Evolutionary conservation across 2,113 vertebrate species (phyloP).

Genomic region (Chunga burmeisteri): DNA sequence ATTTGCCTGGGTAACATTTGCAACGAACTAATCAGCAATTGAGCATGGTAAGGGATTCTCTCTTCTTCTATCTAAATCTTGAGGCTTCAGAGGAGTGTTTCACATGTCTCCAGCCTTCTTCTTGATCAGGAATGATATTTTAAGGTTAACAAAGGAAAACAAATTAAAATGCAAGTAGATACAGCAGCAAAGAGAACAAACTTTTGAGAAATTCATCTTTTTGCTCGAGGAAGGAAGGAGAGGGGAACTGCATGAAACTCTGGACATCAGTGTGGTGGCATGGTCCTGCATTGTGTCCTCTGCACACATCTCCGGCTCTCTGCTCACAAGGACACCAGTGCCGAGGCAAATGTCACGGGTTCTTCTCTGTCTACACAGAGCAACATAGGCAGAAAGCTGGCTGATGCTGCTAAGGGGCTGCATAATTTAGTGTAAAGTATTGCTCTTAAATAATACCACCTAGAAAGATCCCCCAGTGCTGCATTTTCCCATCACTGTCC

Average conservation of each 20-base stretch:
- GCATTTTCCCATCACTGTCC: not conserved
- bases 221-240: not conserved
- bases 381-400: not conserved
- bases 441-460: not conserved
- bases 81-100: not conserved
- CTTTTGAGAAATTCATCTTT: not conserved
- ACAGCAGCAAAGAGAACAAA: not conserved
- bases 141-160: not conserved
- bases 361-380: not conserved
- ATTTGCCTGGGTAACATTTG: not conserved
- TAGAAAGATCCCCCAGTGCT: not conserved
- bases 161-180: not conserved
- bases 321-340: not conserved
- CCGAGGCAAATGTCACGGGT: fast-evolving
- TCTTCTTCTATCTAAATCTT: not conserved
- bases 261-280: not conserved
- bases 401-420: not conserved
- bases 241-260: not conserved
- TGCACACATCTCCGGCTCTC: not conserved
- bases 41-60: not conserved
- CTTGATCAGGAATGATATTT: not conserved
- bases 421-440: not conserved
- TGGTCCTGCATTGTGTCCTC: not conserved
- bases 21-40: not conserved
- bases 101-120: not conserved